Evolutionary conservation across 2,888 invertebrate species (phyloP), one percentile per base, ranked within the genome.

Genomic region (Limnephilus lunatus): DNA sequence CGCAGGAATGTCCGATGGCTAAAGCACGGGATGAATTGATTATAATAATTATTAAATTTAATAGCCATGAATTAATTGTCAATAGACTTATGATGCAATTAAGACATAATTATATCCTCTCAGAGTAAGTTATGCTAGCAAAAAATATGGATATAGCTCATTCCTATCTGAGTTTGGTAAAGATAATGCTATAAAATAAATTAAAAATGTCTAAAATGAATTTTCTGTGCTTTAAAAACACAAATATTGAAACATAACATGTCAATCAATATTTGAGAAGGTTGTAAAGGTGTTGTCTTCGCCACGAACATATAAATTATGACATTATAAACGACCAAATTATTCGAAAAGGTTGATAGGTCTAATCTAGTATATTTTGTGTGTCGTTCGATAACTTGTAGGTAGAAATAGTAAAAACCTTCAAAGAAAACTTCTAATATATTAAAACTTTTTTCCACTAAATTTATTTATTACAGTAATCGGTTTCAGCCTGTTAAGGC

Each of bases 1-100:
- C 32, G 82, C 31, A 12, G 82, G 82, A 82, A 82, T 31, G 30
- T 31, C 2, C 30, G 31, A 82, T 82, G 85, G 14, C 19, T 35
- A 44, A 35, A 68, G 25, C n/a, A 44, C 4, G 44, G 15, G 15
- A n/a, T 39, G 85, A 85, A 85, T 82, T 31, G 15, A 82, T 82
- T 82, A 14, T 19, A 82, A 82, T 82, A 82, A 82, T 82, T 68
- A 68, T 68, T n/a, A 68, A 68, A 68, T 68, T 68, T 68, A 68
- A 68, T 68, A 68, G 68, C 68, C 68, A 68, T 25, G 68, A 68
- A 68, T 68, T 68, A 68, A 25, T 68, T 68, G 68, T 68, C n/a
- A 68, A 68, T 68, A 68, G 68, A 68, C 68, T 68, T 68, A 68
- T 25, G 68, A 68, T 68, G 68, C 68, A 68, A 68, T 68, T 68